Evolutionary conservation across 2,888 invertebrate genomes (phyloP).

Genomic region (Spatulosminthurus flaviceps): DNA sequence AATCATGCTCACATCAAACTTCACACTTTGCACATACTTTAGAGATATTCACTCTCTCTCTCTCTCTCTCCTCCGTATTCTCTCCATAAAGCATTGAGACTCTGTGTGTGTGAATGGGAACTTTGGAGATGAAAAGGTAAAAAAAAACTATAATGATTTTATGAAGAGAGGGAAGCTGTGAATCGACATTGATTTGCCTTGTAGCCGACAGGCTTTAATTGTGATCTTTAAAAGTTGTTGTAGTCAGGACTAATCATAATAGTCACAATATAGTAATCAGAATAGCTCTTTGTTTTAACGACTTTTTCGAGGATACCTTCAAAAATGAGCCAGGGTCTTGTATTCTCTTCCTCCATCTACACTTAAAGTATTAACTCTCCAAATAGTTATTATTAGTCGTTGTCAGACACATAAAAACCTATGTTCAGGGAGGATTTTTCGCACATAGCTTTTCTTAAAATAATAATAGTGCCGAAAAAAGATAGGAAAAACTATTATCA

Average conservation of each 20-base stretch:
- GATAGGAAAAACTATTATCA: not conserved
- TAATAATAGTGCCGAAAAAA: slow-evolving; percentile 11
- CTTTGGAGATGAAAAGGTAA: not conserved
- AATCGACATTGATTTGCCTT: slow-evolving; percentile 32
- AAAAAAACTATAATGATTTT: not conserved
- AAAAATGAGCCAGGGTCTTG: too few species aligned
- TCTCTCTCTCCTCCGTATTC: too few species aligned
- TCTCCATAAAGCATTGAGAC: too few species aligned
- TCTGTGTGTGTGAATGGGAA: too few species aligned
- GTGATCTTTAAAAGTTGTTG: slow-evolving; percentile 26
- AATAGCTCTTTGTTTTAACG: slow-evolving; percentile 41
- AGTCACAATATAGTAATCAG: slow-evolving; percentile 19
- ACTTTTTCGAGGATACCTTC: slow-evolving; percentile 21
- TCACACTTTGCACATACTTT: not conserved
- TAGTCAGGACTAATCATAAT: slow-evolving; percentile 32
- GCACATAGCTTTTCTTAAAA: slow-evolving; percentile 13
- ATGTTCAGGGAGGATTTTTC: not conserved
- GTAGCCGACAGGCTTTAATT: slow-evolving; percentile 36
- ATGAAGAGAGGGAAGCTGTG: slow-evolving; percentile 7
- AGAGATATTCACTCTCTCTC: too few species aligned
- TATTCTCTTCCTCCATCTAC: too few species aligned
- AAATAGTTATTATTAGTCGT: too few species aligned
- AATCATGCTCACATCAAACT: slow-evolving; percentile 2
- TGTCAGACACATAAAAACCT: too few species aligned
- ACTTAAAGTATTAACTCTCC: too few species aligned